Evolutionary conservation across 2,113 vertebrate genomes (phyloP).

Genomic region (Tragelaphus buxtoni): DNA sequence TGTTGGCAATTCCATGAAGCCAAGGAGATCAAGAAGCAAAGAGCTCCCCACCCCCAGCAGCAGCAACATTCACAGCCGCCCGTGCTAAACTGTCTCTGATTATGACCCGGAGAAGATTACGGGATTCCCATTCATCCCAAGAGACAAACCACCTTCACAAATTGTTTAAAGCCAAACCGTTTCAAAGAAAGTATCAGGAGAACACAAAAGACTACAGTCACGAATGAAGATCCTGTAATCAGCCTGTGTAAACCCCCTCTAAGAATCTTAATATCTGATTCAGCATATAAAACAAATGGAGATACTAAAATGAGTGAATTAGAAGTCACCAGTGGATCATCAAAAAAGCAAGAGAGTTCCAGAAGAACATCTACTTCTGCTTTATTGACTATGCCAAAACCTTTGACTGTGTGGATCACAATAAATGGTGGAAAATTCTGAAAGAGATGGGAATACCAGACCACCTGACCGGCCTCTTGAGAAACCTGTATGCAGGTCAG

Average conservation of each 20-base stretch:
- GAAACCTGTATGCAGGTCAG: too few species aligned
- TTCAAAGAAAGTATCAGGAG: background rate
- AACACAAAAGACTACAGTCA: background rate
- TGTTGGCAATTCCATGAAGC: background rate
- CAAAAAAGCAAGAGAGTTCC: background rate
- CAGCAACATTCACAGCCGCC: background rate
- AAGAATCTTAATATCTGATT: constrained; percentile 48
- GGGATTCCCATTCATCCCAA: background rate
- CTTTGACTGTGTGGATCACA: too few species aligned
- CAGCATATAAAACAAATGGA: background rate
- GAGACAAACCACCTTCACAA: background rate
- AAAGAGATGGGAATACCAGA: too few species aligned
- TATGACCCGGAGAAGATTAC: background rate
- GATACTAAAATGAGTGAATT: background rate
- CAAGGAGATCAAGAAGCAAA: background rate
- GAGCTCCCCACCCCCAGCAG: background rate
- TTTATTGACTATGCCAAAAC: background rate
- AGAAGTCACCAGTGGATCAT: background rate
- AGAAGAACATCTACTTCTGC: background rate
- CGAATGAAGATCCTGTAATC: background rate
- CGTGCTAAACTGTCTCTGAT: background rate
- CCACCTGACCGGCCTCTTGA: too few species aligned
- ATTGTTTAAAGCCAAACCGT: background rate
- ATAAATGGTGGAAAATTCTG: too few species aligned
- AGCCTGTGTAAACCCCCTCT: constrained; percentile 73